Conservation (phyloP, 2,888 invertebrate species). For the Subacronicta megacephala region DNA sequence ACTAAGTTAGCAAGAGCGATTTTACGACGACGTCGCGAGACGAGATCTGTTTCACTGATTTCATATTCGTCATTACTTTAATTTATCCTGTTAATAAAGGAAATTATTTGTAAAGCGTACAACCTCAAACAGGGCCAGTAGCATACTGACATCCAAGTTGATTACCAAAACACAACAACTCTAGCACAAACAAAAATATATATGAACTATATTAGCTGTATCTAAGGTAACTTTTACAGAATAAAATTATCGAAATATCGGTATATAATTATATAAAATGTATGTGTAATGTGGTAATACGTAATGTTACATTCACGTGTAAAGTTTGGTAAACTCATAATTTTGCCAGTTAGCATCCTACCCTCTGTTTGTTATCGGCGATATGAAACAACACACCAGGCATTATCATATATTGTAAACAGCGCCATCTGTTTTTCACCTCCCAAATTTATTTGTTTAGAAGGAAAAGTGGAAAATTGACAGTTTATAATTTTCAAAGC, state of each 20-base stretch:
- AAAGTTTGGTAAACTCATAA: slow-evolving; percentile 37
- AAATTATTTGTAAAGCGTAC: no score
- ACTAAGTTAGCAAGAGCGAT: slow-evolving; percentile 9
- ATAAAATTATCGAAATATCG: no score
- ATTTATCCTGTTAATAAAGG: background rate
- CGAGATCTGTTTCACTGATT: slow-evolving; percentile 7
- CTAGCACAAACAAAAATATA: no score
- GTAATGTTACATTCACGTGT: slow-evolving; percentile 11
- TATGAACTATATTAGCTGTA: no score
- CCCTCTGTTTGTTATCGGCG: slow-evolving; percentile 14
- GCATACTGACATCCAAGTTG: no score
- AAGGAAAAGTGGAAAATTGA: no score
- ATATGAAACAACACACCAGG: slow-evolving; percentile 22
- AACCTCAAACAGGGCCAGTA: no score
- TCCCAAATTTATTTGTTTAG: slow-evolving; percentile 4
- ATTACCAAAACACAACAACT: no score
- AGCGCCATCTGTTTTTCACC: slow-evolving; percentile 37
- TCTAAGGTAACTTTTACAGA: no score
- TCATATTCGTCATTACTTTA: slow-evolving; percentile 9
- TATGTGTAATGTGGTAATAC: no score
- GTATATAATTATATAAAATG: no score
- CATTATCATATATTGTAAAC: slow-evolving; percentile 10
- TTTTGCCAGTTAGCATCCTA: slow-evolving; percentile 6
- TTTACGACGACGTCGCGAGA: slow-evolving; percentile 26
- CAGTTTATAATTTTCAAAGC: no score